Base-by-base conservation (phyloP, 2,113 vertebrate genomes). In the Corythornis vintsioides region DNA sequence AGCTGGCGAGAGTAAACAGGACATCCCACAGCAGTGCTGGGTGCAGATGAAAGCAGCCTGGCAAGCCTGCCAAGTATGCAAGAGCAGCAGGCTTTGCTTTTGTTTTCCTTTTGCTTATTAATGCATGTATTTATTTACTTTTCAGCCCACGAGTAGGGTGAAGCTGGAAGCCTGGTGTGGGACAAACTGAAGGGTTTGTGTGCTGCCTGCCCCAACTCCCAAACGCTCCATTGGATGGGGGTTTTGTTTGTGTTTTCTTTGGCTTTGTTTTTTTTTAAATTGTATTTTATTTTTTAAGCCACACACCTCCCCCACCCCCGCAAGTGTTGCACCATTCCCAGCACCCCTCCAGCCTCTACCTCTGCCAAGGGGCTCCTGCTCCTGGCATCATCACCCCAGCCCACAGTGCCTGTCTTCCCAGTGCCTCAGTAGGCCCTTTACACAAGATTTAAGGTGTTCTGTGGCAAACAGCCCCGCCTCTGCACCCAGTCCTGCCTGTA, bases 31-130 rank as follows among this genome's bases (percentile, higher is more conserved):
- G 7, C 56, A 90, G 93, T 4, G 13, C 56, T 3, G 14, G 83
- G 78, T 2, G 52, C 90, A 70, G 95, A 96, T 94, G 95, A 96
- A 95, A 94, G 93, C 90, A 31, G 59, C 42, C 83, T 28, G 73
- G 3, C 0, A 7, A 61, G 35, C 38, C 80, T 28, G 77, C 95
- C 89, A 91, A 94, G 59, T 79, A 79, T 92, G 88, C 2, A 11
- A 72, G 94, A 93, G 93, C 90, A 89, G 84, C 88, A 84, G 93
- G 83, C 92, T 91, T 42, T 74, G 95, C 92, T 94, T 91, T 93
- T 88, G 88, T 92, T 93, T 88, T 60, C 90, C 76, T 92, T 94
- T 70, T 80, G 83, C 93, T 94, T 96, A 94, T 92, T 81, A 94
- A 86, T 94, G 91, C 12, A 0, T 83, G 16, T 90, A 83, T 93